Conservation (phyloP, 2,113 vertebrate species). For the Spilogale gracilis region DNA sequence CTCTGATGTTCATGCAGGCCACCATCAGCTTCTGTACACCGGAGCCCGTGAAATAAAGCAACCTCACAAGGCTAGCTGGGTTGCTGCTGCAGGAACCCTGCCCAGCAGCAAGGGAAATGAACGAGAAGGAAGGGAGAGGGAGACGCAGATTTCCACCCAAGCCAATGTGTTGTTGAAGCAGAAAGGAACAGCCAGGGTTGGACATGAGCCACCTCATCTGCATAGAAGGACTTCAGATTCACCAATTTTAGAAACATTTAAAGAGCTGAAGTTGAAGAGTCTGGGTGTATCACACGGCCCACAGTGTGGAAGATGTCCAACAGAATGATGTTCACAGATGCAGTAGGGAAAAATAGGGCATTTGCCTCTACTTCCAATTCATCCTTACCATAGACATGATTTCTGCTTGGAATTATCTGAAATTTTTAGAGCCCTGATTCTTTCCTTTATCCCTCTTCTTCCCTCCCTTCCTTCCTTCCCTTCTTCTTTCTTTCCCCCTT, state of each 20-base stretch:
- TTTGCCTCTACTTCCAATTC: not conserved
- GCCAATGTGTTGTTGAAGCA: not conserved
- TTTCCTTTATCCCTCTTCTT: not conserved
- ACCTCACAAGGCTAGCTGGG: not conserved
- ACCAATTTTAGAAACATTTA: not conserved
- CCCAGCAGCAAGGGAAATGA: not conserved
- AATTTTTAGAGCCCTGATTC: not conserved
- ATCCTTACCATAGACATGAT: not conserved
- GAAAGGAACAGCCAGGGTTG: not conserved
- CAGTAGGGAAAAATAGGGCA: not conserved
- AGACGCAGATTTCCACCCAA: not conserved
- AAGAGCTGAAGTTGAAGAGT: not conserved
- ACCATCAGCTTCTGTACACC: not conserved
- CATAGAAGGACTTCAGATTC: slow-evolving; percentile 14
- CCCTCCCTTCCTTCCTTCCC: not conserved
- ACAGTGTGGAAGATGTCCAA: not conserved
- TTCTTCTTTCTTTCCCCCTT: not conserved
- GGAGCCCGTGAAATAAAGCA: not conserved
- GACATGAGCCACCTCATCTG: not conserved
- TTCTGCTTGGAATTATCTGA: not conserved
- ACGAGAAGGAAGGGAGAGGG: not conserved
- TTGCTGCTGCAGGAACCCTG: not conserved
- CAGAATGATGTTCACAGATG: not conserved
- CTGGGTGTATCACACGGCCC: not conserved
- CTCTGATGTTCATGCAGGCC: not conserved